Evolutionary conservation across 2,797 vertebrate species (phyloP).

Genomic region (Leucoraja ocellata): DNA sequence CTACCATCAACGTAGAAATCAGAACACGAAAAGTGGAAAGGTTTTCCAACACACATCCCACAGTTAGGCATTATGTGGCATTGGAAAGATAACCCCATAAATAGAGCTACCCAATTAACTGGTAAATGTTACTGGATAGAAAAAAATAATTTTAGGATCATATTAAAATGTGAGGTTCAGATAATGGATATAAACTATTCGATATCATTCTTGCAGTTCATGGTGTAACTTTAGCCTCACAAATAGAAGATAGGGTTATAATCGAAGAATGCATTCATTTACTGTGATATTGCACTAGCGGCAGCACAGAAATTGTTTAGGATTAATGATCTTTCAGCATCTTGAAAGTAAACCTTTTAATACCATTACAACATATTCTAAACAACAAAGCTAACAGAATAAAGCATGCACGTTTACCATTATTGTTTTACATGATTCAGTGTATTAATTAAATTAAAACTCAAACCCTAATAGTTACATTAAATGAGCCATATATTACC

Average conservation of each 20-base stretch:
- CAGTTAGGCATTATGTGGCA: background rate
- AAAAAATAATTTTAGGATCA: background rate
- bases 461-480: background rate
- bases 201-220: background rate
- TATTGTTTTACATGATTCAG: background rate
- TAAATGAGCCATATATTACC: conserved; percentile 21
- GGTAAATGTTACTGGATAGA: background rate
- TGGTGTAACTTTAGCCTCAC: background rate
- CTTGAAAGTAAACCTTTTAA: background rate
- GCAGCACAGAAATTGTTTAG: background rate
- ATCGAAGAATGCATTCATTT: background rate
- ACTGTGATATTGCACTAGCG: background rate
- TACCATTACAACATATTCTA: background rate
- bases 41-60: background rate
- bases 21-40: background rate
- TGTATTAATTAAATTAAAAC: background rate
- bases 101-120: background rate
- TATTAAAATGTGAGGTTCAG: background rate
- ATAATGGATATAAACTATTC: background rate
- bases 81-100: background rate
- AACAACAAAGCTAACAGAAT: background rate
- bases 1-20: background rate
- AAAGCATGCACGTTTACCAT: background rate
- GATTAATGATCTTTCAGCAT: background rate
- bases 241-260: background rate